Percentiles rank a stretch among this genome's conserved stretches.
phyloP scores from a whole-genome alignment of 2,888 invertebrate species.

The Brenthis hecate region DNA sequence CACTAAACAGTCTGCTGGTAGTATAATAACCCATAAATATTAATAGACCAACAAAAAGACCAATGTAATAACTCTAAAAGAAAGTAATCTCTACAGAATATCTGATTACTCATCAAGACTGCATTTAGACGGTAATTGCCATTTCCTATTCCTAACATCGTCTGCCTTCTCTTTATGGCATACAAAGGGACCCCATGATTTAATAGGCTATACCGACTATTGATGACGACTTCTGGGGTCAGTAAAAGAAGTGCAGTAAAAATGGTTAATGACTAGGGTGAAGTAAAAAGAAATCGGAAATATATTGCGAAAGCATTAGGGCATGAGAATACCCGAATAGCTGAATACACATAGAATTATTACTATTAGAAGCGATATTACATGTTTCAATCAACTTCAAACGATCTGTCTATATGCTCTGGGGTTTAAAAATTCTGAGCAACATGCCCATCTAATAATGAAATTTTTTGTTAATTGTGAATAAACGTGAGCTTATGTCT shows the following conservation, averaged over 20 bases:
- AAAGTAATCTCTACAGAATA: slow-evolving; percentile 21
- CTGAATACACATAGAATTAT: slow-evolving; percentile 44
- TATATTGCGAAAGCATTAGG: slow-evolving; percentile 47
- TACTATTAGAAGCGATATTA: slow-evolving; percentile 29
- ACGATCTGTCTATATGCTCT: slow-evolving; percentile 3
- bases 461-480: no score
- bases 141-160: slow-evolving; percentile 51
- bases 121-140: slow-evolving; percentile 54
- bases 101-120: slow-evolving; percentile 41
- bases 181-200: slow-evolving; percentile 55
- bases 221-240: slow-evolving; percentile 55
- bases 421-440: no score
- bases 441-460: no score
- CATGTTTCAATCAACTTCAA: slow-evolving; percentile 6
- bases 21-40: no score
- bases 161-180: slow-evolving; percentile 49
- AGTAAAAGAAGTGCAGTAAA: slow-evolving; percentile 52
- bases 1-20: no score
- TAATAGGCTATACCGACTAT: slow-evolving; percentile 54
- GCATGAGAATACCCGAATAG: slow-evolving; percentile 38
- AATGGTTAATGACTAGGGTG: slow-evolving; percentile 53
- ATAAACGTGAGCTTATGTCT: no score
- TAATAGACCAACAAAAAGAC: background rate
- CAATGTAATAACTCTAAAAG: slow-evolving; percentile 15
- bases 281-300: slow-evolving; percentile 51